Evolutionary conservation across 2,888 invertebrate genomes (phyloP).

Genomic region (Saturnia pavonia): DNA sequence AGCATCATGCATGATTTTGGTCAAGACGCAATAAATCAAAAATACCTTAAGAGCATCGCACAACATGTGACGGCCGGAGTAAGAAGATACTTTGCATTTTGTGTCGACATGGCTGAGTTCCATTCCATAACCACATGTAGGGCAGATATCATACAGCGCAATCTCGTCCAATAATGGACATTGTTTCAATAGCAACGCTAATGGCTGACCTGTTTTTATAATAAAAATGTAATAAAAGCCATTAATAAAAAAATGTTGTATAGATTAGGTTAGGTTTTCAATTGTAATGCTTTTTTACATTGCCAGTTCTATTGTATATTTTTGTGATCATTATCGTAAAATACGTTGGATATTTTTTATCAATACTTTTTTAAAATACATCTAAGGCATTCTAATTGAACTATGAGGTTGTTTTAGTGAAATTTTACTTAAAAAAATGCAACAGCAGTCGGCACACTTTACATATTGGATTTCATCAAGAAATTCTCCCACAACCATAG

Average conservation of each 20-base stretch:
- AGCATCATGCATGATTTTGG: background rate
- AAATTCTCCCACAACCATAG: too few relatives aligned
- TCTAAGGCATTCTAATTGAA: background rate
- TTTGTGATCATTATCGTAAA: background rate
- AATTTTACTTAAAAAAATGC: too few relatives aligned
- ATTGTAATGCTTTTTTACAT: background rate
- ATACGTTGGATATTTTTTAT: background rate
- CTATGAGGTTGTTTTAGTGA: too few relatives aligned
- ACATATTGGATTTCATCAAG: too few relatives aligned
- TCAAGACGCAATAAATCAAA: background rate
- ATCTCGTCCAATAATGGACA: constrained; percentile 73
- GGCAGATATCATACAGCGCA: constrained; percentile 65
- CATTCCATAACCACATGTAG: constrained; percentile 72
- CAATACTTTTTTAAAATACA: background rate
- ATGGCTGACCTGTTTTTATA: constrained; percentile 60
- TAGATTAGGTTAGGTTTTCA: too few relatives aligned
- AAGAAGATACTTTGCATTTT: constrained; percentile 69
- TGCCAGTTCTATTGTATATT: background rate
- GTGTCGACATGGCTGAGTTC: constrained; percentile 77
- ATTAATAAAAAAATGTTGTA: too few relatives aligned
- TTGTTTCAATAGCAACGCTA: constrained; percentile 72
- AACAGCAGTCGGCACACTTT: too few relatives aligned
- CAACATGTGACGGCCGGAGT: constrained; percentile 68
- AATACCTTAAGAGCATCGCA: constrained; percentile 67
- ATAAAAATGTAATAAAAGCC: background rate